Conservation (phyloP, 2,888 invertebrate genomes). For the Congeria kusceri region DNA sequence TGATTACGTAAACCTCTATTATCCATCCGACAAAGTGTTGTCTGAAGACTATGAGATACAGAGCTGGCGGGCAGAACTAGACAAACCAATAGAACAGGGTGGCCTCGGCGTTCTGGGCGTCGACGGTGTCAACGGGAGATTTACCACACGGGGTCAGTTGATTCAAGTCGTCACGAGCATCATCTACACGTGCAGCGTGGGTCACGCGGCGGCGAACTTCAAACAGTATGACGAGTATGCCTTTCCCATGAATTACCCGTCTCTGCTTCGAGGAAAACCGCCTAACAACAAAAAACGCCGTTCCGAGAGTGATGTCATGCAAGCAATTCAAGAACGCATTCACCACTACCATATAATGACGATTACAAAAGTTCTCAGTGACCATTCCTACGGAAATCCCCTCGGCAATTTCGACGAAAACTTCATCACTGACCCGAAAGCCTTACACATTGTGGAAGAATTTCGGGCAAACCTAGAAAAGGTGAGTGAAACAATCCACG, state of each 20-base stretch:
- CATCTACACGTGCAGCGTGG: conserved; percentile 67
- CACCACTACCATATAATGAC: conserved; percentile 83
- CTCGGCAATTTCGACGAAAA: conserved; percentile 84
- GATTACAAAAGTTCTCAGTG: conserved; percentile 83
- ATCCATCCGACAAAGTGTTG: conserved; percentile 58
- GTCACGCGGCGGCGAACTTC: conserved; percentile 69
- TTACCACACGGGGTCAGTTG: conserved; percentile 48
- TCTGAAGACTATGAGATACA: conserved; percentile 76
- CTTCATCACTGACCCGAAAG: conserved; percentile 81
- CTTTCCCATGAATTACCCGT: conserved; percentile 77
- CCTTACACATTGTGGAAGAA: conserved; percentile 36
- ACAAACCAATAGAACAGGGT: conserved; percentile 75
- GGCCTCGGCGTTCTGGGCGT: conserved; percentile 79
- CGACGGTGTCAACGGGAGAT: conserved; percentile 58
- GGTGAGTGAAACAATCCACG: no score
- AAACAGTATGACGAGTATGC: conserved; percentile 79
- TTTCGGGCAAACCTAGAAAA: no score
- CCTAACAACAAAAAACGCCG: conserved; percentile 59
- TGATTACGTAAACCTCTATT: conserved; percentile 66
- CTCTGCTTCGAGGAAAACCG: conserved; percentile 48
- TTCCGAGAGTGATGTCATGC: conserved; percentile 76
- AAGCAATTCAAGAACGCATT: conserved; percentile 78
- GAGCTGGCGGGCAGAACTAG: conserved; percentile 82
- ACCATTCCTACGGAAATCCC: conserved; percentile 76
- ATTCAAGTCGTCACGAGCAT: conserved; percentile 46